Conservation (phyloP, 2,113 vertebrate genomes). For the Gobiocypris rarus region DNA sequence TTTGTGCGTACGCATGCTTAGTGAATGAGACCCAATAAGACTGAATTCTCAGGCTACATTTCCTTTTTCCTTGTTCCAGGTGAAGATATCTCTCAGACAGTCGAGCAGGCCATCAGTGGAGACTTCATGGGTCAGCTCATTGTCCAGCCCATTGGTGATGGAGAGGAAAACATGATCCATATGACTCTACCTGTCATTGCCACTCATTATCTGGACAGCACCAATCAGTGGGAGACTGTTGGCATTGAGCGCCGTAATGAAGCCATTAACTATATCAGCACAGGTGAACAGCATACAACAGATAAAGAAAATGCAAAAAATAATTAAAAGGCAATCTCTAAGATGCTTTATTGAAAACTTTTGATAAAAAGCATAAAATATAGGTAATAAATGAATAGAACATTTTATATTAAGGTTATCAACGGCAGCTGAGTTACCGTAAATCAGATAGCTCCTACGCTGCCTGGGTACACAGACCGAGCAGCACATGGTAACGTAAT, state of each 20-base stretch:
- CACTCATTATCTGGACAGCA: conserved; percentile 59
- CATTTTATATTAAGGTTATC: conserved; percentile 48
- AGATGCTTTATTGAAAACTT: too few relatives aligned
- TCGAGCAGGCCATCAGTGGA: conserved; percentile 7
- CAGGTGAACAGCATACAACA: conserved; percentile 43
- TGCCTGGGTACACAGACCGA: background rate
- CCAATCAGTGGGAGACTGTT: conserved; percentile 63
- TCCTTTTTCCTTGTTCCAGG: too few relatives aligned
- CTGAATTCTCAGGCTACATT: too few relatives aligned
- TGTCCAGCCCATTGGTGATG: conserved; percentile 52
- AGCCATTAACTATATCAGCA: conserved; percentile 59
- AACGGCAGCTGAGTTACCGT: conserved; percentile 53
- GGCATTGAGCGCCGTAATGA: conserved; percentile 49
- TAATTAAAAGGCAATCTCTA: background rate
- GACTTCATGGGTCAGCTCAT: conserved; percentile 39
- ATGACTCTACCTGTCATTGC: conserved; percentile 58
- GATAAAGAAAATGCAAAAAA: background rate
- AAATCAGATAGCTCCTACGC: conserved; percentile 66
- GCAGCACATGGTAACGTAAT: conserved; percentile 61
- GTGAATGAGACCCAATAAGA: too few relatives aligned
- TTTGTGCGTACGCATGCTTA: too few relatives aligned
- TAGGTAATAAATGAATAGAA: background rate
- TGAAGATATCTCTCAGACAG: too few relatives aligned
- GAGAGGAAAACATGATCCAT: conserved; percentile 63
- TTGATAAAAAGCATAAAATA: background rate